Conservation (phyloP, 2,888 invertebrate species). For the Spodoptera exigua region DNA sequence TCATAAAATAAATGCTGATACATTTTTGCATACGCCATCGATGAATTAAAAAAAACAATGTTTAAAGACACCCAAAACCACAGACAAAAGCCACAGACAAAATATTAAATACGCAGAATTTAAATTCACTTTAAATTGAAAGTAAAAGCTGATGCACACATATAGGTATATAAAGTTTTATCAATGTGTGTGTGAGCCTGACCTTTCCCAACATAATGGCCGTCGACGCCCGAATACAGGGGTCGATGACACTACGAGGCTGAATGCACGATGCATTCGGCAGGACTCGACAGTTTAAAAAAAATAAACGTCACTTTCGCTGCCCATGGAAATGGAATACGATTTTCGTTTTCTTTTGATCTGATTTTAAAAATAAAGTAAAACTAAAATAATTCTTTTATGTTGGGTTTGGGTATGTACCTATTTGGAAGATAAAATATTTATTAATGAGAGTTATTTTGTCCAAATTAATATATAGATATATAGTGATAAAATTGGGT, state of each 20-base stretch:
- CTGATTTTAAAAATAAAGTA: too few relatives aligned
- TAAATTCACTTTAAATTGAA: conserved; percentile 70
- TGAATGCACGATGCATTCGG: conserved; percentile 80
- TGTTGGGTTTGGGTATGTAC: background rate
- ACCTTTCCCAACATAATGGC: conserved; percentile 86
- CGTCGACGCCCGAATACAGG: conserved; percentile 82
- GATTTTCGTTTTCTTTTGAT: conserved; percentile 42
- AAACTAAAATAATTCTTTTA: too few relatives aligned
- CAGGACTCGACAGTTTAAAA: conserved; percentile 73
- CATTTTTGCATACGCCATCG: too few relatives aligned
- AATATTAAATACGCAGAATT: conserved; percentile 57
- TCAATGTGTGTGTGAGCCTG: conserved; percentile 74
- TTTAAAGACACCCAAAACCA: conserved; percentile 2
- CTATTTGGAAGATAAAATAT: too few relatives aligned
- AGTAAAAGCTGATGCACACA: conserved; percentile 80
- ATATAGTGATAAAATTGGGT: too few relatives aligned
- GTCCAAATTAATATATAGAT: too few relatives aligned
- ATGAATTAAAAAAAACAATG: background rate
- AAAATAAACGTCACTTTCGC: conserved; percentile 80
- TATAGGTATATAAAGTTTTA: conserved; percentile 50
- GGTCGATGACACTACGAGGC: conserved; percentile 83
- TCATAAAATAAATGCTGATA: too few relatives aligned
- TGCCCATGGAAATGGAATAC: conserved; percentile 66
- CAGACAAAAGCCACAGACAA: conserved; percentile 20
- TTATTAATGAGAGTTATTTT: too few relatives aligned